Base-by-base conservation (phyloP, 1,140 invertebrate species). In the Drosophila obscura region DNA sequence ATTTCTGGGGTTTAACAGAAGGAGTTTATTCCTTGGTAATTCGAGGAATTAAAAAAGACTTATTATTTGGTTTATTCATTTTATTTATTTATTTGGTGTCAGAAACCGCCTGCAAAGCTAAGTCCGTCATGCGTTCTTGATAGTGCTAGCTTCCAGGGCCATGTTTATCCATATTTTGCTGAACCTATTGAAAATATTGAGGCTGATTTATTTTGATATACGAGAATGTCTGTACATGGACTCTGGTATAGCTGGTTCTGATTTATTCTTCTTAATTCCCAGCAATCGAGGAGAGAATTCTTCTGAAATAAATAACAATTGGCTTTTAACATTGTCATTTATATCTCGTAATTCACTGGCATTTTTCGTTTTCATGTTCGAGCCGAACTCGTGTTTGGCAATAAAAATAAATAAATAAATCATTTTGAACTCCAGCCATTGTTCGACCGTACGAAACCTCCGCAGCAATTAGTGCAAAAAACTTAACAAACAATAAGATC, bases 321-420 rank as follows among this genome's bases (percentile, higher is more conserved):
- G 35, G 35, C 11, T 39, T 39, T 39, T 39, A 35, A 35, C 4
- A 19, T 22, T n/a, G 26, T 53, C 15, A 19, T 52, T 43, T 60
- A 26, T 41, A 39, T 50, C 9, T 24, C 24, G 31, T 63, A 55
- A 46, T 41, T 57, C 55, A 50, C 60, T 56, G 55, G 31, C 52
- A 73, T 78, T 52, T 64, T 59, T 39, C 31, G 49, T 31, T 46
- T 62, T n/a, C 56, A 48, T 72, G 48, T 61, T 71, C 43, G 46
- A 28, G 16, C n/a, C 50, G 11, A 46, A 24, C 63, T 74, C 46
- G 49, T 78, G 72, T 80, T 67, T 73, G 66, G 61, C 78, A 81
- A 80, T 81, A 76, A 66, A 67, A 77, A 77, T 44, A 56, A 83
- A 77, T 44, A 56, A 83, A 82, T 83, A 79, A 71, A 82, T 83